Evolutionary conservation across 2,113 vertebrate species (phyloP), one percentile per base, ranked within the genome.

Genomic region (Azemiops feae): DNA sequence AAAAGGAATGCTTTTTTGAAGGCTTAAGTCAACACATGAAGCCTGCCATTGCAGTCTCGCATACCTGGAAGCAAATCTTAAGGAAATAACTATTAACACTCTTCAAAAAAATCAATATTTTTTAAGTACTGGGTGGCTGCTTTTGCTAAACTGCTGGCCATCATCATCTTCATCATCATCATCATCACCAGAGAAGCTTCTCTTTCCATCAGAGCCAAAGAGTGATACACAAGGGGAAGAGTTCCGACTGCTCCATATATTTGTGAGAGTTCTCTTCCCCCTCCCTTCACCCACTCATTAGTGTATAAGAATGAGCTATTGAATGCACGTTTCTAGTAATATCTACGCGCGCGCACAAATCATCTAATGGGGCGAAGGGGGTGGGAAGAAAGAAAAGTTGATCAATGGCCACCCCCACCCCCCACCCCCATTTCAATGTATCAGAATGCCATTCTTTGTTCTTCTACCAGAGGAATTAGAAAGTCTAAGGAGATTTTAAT

Each of bases 201-300:
- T 93, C 45, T 91, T 94, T 94, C 94, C 85, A 91, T 96, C 92
- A 92, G 94, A 90, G 30, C 23, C 55, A 27, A 93, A 93, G 85
- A 81, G 52, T 91, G 50, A 91, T 91, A 95, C 52, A 88, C 52
- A 88, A 87, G 53, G 91, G 91, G 93, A 95, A 88, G 91, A 94
- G 87, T 60, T 92, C 64, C 39, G 94, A 96, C 92, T 94, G 94
- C 92, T 95, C 95, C 94, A 95, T 96, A 95, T 94, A 64, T 96
- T 95, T 94, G 94, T 95, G 96, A 94, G 95, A 95, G 87, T 94
- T 91, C n/a, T 93, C 64, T 85, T 39, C 94, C 95, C 96, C 96
- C 96, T 95, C 95, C 96, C 94, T 95, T 95, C 86, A 74, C 45
- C 34, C 94, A 89, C 94, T 95, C 96, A 96, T 97, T 96, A 96